Evolutionary conservation across 2,797 vertebrate species (phyloP).

Genomic region (Catostomus latipinnis): DNA sequence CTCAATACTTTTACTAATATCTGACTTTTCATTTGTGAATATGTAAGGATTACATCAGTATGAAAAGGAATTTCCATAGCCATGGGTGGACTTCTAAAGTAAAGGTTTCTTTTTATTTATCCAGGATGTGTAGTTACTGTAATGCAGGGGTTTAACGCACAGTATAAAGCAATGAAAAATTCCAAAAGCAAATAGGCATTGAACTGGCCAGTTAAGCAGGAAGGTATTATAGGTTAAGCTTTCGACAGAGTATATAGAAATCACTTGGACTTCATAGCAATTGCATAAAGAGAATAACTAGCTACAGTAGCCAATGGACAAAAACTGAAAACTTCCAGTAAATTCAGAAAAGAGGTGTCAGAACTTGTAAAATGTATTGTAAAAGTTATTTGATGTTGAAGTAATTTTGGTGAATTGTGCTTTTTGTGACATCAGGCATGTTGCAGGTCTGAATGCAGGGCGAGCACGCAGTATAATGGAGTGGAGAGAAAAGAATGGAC

Average conservation of each 20-base stretch:
- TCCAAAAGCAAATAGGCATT: conserved; percentile 44
- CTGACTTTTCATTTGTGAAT: conserved; percentile 51
- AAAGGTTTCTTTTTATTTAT: conserved; percentile 9
- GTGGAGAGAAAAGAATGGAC: conserved; percentile 93
- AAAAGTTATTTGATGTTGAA: neutral
- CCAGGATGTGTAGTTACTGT: conserved; percentile 18
- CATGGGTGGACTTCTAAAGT: conserved; percentile 36
- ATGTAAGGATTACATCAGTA: conserved; percentile 48
- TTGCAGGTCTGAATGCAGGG: conserved; percentile 89
- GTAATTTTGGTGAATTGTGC: neutral
- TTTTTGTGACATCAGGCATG: conserved; percentile 78
- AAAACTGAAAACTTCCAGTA: neutral
- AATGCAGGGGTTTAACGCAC: conserved; percentile 46
- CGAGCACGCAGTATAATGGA: conserved; percentile 90
- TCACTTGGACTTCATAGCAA: neutral
- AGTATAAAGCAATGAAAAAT: conserved; percentile 48
- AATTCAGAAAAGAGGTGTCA: neutral
- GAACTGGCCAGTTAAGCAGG: neutral
- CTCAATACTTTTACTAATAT: conserved; percentile 58
- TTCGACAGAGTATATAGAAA: neutral
- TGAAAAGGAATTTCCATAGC: conserved; percentile 58
- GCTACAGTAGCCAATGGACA: too few species aligned
- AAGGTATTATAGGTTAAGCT: conserved; percentile 26
- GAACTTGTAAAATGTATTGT: too few species aligned
- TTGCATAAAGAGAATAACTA: too few species aligned